These are phyloP conservation scores for Megaptera novaeangliae DNA, from an alignment of 2,113 vertebrate genomes.

Conservation along the genomic window DNA sequence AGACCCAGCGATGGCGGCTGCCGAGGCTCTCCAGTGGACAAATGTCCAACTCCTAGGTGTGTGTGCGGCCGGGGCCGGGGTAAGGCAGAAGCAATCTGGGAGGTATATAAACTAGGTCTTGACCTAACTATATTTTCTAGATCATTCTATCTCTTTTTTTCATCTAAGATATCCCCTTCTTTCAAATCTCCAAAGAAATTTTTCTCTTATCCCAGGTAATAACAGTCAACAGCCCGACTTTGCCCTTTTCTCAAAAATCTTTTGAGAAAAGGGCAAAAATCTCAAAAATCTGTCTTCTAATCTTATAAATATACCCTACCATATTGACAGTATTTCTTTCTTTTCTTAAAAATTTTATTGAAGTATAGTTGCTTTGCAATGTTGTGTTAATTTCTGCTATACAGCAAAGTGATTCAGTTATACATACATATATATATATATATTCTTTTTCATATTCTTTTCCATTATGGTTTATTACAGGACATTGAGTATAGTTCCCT, in stretches of 20 bases:
- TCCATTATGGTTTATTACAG: neutral
- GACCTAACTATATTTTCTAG: neutral
- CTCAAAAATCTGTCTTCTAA: neutral
- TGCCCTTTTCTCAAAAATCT: neutral
- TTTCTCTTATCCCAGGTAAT: neutral
- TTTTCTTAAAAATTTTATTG: neutral
- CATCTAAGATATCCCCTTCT: neutral
- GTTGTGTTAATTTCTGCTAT: neutral
- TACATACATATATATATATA: too few relatives aligned
- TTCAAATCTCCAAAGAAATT: neutral
- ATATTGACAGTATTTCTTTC: neutral
- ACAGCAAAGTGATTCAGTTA: neutral
- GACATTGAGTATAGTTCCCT: neutral
- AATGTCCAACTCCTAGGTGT: neutral
- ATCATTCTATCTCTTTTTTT: neutral
- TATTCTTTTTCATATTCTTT: neutral
- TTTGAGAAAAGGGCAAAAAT: too few relatives aligned
- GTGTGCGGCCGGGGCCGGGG: rapidly evolving
- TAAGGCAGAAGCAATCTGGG: neutral
- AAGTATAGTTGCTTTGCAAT: neutral
- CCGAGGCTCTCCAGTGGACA: neutral
- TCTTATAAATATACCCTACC: neutral
- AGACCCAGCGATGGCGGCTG: neutral
- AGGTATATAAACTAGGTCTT: neutral
- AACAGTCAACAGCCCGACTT: neutral